phyloP scores from a whole-genome alignment of 2,797 vertebrate species.

The Brotula barbata region DNA sequence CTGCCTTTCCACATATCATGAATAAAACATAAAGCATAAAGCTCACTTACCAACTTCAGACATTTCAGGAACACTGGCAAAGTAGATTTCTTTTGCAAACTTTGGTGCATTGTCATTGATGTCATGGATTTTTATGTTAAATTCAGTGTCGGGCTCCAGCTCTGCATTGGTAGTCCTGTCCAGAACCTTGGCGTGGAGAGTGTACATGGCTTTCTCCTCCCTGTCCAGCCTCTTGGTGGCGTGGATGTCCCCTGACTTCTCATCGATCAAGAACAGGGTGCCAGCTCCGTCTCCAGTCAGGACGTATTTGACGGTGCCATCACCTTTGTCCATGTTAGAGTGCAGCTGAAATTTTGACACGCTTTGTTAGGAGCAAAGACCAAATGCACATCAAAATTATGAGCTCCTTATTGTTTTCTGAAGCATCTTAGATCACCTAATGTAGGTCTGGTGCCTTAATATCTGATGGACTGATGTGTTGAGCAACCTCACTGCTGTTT shows the following conservation, averaged over 20 bases:
- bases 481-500: too few species aligned
- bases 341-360: conserved; percentile 85
- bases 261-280: conserved; percentile 91
- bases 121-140: conserved; percentile 98
- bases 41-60: conserved; percentile 91
- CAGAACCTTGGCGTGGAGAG: conserved; percentile 91
- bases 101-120: conserved; percentile 98
- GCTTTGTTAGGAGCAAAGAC: too few species aligned
- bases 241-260: conserved; percentile 97
- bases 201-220: conserved; percentile 93
- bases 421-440: too few species aligned
- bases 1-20: background rate
- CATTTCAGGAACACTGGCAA: conserved; percentile 94
- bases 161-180: conserved; percentile 88
- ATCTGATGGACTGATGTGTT: too few species aligned
- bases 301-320: conserved; percentile 93
- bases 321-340: conserved; percentile 95
- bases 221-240: conserved; percentile 95
- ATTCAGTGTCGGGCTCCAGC: conserved; percentile 95
- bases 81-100: conserved; percentile 89
- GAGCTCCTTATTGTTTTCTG: too few species aligned
- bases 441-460: too few species aligned
- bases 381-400: too few species aligned
- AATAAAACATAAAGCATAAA: background rate
- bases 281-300: conserved; percentile 95